Evolutionary conservation across 2,113 vertebrate genomes (phyloP), one percentile per base, ranked within the genome.

Genomic region (Erpornis zantholeuca): DNA sequence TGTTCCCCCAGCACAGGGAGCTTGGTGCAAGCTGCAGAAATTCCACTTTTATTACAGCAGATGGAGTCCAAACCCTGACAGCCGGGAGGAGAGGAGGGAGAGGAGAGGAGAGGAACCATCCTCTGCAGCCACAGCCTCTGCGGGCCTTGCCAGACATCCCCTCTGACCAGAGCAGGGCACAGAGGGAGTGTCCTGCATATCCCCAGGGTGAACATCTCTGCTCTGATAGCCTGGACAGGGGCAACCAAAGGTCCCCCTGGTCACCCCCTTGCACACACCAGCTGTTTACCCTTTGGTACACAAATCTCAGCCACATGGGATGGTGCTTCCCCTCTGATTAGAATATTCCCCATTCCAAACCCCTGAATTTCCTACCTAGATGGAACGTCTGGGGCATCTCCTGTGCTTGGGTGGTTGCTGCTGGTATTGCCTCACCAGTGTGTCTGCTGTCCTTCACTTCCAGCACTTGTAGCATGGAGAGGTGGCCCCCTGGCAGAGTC

Each of bases 11-110:
- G 68, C 63, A 35, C 59, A 8, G 50, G 21, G 53, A 60, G 68
- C 49, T 57, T 0, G 0, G 9, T 15, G n/a, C 10, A 5, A 66
- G 75, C 50, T 0, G 12, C 29, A 79, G 90, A 95, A 95, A 92
- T 96, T 96, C 49, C 94, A n/a, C 92, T 81, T 47, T 63, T 81
- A 9, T 54, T 95, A 93, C 96, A 96, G 96, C 76, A 96, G 95
- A 63, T 94, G 96, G 96, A 96, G 95, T 94, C 57, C 6, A 0
- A 94, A 75, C 85, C 82, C n/a, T 10, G 14, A 64, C 0, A 2
- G 50, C 36, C 2, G 0, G 0, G 40, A 27, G 13, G 49, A 69
- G 24, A 52, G n/a, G 66, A 47, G 11, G 25, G 35, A 69, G 7
- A 50, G n/a, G 45, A n/a, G 3, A 47, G n/a, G 24, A 28, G 6